Conservation (phyloP, 2,888 invertebrate genomes). For the Anthrax anthrax region DNA sequence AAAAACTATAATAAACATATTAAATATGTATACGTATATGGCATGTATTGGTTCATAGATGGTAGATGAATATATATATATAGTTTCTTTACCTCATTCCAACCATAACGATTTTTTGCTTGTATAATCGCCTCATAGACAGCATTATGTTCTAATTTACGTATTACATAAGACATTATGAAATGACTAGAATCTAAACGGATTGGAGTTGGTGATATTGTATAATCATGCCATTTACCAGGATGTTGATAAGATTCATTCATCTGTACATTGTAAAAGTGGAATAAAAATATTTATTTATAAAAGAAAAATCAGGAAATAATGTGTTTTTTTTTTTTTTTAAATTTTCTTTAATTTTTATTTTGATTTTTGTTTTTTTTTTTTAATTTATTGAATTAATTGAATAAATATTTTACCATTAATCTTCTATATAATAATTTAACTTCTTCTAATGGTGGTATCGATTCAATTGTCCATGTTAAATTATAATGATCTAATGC, state of each 20-base stretch:
- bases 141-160: slow-evolving; percentile 47
- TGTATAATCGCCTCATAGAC: slow-evolving; percentile 60
- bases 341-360: no score
- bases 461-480: slow-evolving; percentile 51
- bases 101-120: slow-evolving; percentile 59
- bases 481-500: slow-evolving; percentile 47
- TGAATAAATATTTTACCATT: slow-evolving; percentile 35
- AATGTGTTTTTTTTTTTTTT: no score
- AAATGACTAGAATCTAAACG: slow-evolving; percentile 35
- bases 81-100: slow-evolving; percentile 54
- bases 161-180: slow-evolving; percentile 48
- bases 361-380: neutral
- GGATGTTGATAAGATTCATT: slow-evolving; percentile 58
- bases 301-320: no score
- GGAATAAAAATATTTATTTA: no score
- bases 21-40: no score
- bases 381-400: neutral
- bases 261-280: slow-evolving; percentile 36
- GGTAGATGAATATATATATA: no score
- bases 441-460: slow-evolving; percentile 48
- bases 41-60: no score
- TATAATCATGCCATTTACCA: slow-evolving; percentile 52
- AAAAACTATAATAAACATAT: no score
- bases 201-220: slow-evolving; percentile 31
- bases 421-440: slow-evolving; percentile 47